A percentile compares a stretch with the other conserved stretches of the same genome.
These are phyloP conservation scores for Thereuonema tuberculata DNA, from an alignment of 1,140 invertebrate species.

Conservation along the genomic window DNA sequence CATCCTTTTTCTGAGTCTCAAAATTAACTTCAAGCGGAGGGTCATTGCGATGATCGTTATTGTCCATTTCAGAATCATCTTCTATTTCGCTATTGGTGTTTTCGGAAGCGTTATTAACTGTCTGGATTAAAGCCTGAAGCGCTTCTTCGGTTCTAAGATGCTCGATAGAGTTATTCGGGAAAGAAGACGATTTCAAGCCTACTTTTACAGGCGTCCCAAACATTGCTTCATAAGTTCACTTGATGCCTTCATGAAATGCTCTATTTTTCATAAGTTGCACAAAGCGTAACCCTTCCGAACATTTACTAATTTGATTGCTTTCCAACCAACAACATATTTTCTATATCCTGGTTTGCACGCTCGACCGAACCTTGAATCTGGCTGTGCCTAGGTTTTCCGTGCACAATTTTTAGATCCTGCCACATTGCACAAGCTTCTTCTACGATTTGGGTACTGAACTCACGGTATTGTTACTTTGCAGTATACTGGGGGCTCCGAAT, in stretches of 20 bases:
- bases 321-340: constrained; percentile 8
- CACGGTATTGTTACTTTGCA: constrained; percentile 5
- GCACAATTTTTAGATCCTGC: constrained; percentile 13
- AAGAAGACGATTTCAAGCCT: not conserved
- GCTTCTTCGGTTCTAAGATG: not conserved
- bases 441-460: constrained; percentile 3
- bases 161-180: not conserved
- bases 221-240: constrained; percentile 5
- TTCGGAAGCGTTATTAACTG: not conserved
- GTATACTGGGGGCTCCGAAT: constrained; percentile 7
- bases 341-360: constrained; percentile 12
- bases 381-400: constrained; percentile 15
- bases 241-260: constrained; percentile 4
- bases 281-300: not conserved
- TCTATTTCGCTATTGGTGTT: not conserved
- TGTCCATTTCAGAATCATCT: not conserved
- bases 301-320: not conserved
- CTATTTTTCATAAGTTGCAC: constrained; percentile 9
- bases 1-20: not conserved
- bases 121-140: not conserved
- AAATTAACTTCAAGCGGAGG: too few relatives aligned
- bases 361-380: constrained; percentile 15
- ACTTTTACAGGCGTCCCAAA: not conserved
- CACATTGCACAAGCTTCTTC: constrained; percentile 9
- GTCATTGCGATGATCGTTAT: not conserved